Evolutionary conservation across 2,113 vertebrate species (phyloP), one percentile per base, ranked within the genome.

Genomic region (Ictidomys tridecemlineatus): DNA sequence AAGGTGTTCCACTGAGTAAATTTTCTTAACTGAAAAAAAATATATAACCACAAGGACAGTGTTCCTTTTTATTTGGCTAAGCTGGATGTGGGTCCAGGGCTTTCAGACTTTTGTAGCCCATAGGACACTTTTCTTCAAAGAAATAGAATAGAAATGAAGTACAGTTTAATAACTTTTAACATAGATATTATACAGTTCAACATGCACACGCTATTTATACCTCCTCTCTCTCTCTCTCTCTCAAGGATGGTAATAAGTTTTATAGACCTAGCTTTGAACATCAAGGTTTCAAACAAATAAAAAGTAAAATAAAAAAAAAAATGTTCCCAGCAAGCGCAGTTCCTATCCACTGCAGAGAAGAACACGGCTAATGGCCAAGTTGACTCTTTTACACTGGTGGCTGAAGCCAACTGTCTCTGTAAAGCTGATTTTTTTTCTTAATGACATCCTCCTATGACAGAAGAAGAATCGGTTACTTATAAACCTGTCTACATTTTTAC

Each of bases 391-490:
- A 56, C 39, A 4, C 6, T 37, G 32, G 24, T 56, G 56, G 8
- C 69, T 51, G 76, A 28, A 93, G 70, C n/a, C 12, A 37, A 28
- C 65, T 42, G 1, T 34, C 95, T 85, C 61, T 22, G 0, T 39
- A 32, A 78, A 67, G 5, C n/a, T 74, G 8, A 5, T 51, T 51
- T 30, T 12, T 12, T 48, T 37, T 61, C 28, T 63, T 10, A 63
- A 63, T 26, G 61, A 3, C 61, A 28, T 76, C 61, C 37, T 67
- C 18, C 70, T 18, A 73, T 16, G 72, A 45, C 5, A 56, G 69
- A 97, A 80, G 56, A 85, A 14, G 89, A 39, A 30, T 58, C 79
- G 87, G 1, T 84, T 53, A 65, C 73, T 84, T 82, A 67, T 72
- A 28, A 72, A 69, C 61, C 3, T 56, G 32, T 90, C 97, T 89